Evolutionary conservation across 1,140 invertebrate genomes (phyloP).

Genomic region (Thalassaphorura encarpata): DNA sequence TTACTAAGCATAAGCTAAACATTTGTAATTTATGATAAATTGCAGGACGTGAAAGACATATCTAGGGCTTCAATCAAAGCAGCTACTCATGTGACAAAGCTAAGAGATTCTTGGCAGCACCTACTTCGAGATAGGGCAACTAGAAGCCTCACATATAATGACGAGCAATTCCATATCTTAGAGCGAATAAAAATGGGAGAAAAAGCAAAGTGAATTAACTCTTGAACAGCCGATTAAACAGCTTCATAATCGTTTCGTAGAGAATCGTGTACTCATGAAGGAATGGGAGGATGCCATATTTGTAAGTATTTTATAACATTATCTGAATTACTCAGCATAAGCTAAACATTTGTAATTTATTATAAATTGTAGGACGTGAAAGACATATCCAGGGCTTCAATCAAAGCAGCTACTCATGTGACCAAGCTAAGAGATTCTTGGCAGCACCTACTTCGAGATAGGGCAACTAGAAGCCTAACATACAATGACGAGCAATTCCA

Average conservation of each 20-base stretch:
- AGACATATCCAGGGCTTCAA: constrained; percentile 50
- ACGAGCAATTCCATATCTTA: not conserved
- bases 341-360: not conserved
- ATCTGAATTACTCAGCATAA: not conserved
- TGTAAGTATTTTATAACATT: constrained; percentile 34
- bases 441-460: constrained; percentile 79
- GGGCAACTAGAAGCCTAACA: constrained; percentile 68
- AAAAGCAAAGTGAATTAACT: no score
- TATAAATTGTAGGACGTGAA: constrained; percentile 23
- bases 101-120: constrained; percentile 86
- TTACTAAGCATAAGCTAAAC: not conserved
- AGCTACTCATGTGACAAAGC: constrained; percentile 59
- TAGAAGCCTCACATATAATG: constrained; percentile 38
- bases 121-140: constrained; percentile 74
- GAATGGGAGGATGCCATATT: constrained; percentile 64
- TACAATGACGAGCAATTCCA: constrained; percentile 92
- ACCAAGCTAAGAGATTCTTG: constrained; percentile 75
- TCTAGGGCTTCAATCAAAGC: constrained; percentile 58
- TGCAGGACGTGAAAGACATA: constrained; percentile 33
- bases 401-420: constrained; percentile 55
- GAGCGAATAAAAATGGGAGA: constrained; percentile 23
- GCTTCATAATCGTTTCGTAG: constrained; percentile 38
- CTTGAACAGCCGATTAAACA: constrained; percentile 46
- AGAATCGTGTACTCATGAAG: constrained; percentile 43
- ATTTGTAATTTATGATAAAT: not conserved